These are phyloP conservation scores for Probaryconus sp. DNA, from an alignment of 1,140 invertebrate species.

Conservation along the genomic window DNA sequence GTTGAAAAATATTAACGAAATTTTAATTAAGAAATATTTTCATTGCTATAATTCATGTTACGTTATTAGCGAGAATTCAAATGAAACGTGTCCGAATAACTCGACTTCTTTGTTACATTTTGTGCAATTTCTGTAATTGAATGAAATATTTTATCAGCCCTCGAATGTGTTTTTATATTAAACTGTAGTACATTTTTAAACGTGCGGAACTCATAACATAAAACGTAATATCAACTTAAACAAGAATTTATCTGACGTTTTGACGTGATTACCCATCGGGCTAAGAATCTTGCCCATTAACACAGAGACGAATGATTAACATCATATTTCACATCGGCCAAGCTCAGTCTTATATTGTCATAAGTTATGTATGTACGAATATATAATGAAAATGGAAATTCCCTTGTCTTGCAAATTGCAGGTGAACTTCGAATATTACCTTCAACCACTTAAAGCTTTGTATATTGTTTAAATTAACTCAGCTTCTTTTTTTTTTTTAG, in stretches of 20 bases:
- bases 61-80: conserved; percentile 3
- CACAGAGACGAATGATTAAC: conserved; percentile 37
- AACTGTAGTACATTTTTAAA: background rate
- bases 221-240: conserved; percentile 8
- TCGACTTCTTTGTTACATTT: background rate
- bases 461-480: conserved; percentile 2
- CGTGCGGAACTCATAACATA: background rate
- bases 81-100: conserved; percentile 1
- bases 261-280: background rate
- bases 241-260: conserved; percentile 8
- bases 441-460: background rate
- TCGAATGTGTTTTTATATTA: background rate
- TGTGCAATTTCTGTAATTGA: background rate
- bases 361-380: conserved; percentile 49
- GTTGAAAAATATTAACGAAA: conserved; percentile 9
- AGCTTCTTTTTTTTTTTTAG: conserved; percentile 15
- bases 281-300: conserved; percentile 21
- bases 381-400: conserved; percentile 49
- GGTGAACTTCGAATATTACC: conserved; percentile 28
- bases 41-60: conserved; percentile 2
- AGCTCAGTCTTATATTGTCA: conserved; percentile 39
- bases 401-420: conserved; percentile 45
- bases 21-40: conserved; percentile 32
- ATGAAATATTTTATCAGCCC: background rate
- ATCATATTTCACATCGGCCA: conserved; percentile 39